Conservation (phyloP, 2,888 invertebrate species). For the Hydrotaea cyrtoneurina region DNA sequence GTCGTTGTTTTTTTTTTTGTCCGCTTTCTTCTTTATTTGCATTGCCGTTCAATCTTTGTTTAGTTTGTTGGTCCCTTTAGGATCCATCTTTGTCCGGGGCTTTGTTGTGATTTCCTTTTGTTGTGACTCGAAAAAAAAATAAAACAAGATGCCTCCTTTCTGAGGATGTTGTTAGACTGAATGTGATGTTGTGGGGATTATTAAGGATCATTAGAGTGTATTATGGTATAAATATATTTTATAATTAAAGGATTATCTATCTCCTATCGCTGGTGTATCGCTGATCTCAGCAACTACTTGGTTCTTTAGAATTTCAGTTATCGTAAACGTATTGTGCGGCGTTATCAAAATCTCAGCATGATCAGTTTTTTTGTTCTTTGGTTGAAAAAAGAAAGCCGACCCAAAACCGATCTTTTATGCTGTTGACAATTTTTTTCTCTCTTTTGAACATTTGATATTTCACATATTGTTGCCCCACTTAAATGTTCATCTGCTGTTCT, state of each 20-base stretch:
- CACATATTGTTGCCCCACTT: conserved; percentile 67
- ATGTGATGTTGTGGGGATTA: conserved; percentile 25
- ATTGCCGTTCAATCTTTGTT: not conserved
- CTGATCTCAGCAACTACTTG: not conserved
- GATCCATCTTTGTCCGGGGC: not conserved
- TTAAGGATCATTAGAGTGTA: conserved; percentile 51
- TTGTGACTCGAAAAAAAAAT: conserved; percentile 51
- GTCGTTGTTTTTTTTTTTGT: not conserved
- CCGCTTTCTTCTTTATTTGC: not conserved
- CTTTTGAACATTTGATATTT: conserved; percentile 60
- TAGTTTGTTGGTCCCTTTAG: not conserved
- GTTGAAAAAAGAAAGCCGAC: conserved; percentile 9
- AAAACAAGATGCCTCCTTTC: conserved; percentile 34
- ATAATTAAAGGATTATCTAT: conserved; percentile 64
- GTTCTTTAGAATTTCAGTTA: conserved; percentile 16
- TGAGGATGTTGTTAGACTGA: not conserved
- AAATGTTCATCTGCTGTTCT: conserved; percentile 41
- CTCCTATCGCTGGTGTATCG: conserved; percentile 1
- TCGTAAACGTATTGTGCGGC: conserved; percentile 29
- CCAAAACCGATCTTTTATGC: conserved; percentile 14
- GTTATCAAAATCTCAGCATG: conserved; percentile 62
- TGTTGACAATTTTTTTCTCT: conserved; percentile 54
- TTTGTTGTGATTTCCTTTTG: conserved; percentile 51
- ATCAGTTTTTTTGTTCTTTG: conserved; percentile 28
- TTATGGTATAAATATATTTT: conserved; percentile 46